Evolutionary conservation across 2,113 vertebrate species (phyloP).

Genomic region (Hemiscyllium ocellatum): DNA sequence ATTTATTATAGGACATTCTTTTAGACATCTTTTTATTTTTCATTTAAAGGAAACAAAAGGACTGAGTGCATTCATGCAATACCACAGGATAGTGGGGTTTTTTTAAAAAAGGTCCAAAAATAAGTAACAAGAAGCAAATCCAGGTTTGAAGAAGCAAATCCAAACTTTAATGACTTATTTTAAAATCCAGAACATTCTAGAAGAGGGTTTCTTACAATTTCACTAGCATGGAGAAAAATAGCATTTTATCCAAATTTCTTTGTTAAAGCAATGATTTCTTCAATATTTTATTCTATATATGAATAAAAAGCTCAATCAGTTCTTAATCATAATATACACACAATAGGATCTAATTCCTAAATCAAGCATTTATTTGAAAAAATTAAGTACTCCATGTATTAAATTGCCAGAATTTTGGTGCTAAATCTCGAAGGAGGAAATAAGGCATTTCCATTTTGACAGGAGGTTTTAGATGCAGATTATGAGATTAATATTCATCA

Average conservation of each 20-base stretch:
- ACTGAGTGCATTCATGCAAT: background rate
- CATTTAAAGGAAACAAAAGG: background rate
- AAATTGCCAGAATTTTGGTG: background rate
- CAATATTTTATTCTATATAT: background rate
- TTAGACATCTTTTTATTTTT: background rate
- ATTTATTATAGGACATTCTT: background rate
- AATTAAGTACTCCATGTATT: background rate
- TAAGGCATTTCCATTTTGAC: background rate
- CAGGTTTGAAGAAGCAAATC: background rate
- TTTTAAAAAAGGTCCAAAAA: background rate
- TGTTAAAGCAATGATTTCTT: background rate
- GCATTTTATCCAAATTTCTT: conserved; percentile 4
- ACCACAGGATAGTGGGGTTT: background rate
- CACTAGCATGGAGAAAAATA: background rate
- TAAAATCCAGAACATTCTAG: conserved; percentile 7
- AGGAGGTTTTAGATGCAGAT: background rate
- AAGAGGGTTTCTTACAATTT: background rate
- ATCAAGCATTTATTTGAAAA: background rate
- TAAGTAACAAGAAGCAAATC: background rate
- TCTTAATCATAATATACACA: background rate
- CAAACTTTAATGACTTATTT: conserved; percentile 10
- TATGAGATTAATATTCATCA: background rate
- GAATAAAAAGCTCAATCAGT: conserved; percentile 4
- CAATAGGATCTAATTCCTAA: background rate
- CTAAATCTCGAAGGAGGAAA: background rate